These are phyloP conservation scores for Tipula confusa DNA, from an alignment of 2,888 invertebrate genomes.

Conservation along the genomic window DNA sequence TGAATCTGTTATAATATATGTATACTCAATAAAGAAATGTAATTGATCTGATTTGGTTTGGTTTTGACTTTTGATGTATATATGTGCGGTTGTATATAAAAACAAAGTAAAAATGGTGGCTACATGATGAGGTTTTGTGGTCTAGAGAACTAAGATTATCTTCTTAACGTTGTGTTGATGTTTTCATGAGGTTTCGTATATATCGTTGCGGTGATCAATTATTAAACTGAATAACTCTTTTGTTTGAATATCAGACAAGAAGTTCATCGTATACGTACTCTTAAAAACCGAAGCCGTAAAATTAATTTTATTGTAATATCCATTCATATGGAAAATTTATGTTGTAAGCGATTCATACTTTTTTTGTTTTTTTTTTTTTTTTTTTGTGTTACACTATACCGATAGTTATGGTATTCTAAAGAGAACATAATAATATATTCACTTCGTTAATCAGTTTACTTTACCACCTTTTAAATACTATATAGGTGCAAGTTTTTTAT, in stretches of 20 bases:
- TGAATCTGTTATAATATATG: no score
- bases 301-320: neutral
- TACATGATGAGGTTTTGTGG: neutral
- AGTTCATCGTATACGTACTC: neutral
- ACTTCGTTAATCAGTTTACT: no score
- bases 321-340: neutral
- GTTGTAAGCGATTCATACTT: neutral
- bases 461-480: no score
- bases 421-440: no score
- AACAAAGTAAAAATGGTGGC: neutral
- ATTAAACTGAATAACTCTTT: neutral
- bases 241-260: neutral
- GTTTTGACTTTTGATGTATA: neutral
- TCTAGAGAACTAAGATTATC: neutral
- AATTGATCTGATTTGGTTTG: neutral
- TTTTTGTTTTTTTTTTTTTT: no score
- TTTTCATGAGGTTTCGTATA: neutral
- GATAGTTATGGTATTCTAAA: no score
- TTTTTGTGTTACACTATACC: no score
- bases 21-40: neutral
- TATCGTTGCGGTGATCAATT: constrained; percentile 15
- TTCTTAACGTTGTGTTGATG: neutral
- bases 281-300: neutral
- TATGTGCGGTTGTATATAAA: neutral
- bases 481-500: no score